phyloP scores from a whole-genome alignment of 1,140 invertebrate species.

The Cotesia vestalis region DNA sequence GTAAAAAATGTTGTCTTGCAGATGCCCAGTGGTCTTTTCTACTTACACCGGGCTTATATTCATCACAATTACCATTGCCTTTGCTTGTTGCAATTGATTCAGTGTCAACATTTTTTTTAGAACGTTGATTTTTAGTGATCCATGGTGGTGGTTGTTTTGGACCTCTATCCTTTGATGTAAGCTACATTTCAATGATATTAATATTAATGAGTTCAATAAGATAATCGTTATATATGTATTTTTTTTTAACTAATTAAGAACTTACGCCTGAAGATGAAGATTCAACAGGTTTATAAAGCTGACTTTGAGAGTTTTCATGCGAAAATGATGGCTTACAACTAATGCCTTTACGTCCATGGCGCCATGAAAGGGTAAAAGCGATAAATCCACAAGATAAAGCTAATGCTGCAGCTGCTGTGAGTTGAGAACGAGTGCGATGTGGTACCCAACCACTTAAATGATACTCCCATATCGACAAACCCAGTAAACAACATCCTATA shows the following conservation, averaged over 20 bases:
- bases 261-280: conserved; percentile 62
- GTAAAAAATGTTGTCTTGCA: conserved; percentile 58
- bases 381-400: conserved; percentile 60
- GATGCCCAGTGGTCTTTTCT: conserved; percentile 64
- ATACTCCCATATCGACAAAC: conserved; percentile 61
- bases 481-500: conserved; percentile 57
- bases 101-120: conserved; percentile 52
- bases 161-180: conserved; percentile 58
- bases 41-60: conserved; percentile 50
- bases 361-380: conserved; percentile 60
- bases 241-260: conserved; percentile 28
- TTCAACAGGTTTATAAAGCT: conserved; percentile 63
- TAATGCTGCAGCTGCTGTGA: conserved; percentile 57
- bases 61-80: conserved; percentile 49
- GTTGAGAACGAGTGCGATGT: conserved; percentile 58
- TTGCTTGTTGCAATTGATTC: conserved; percentile 57
- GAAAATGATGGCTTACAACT: conserved; percentile 52
- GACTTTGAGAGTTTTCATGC: conserved; percentile 54
- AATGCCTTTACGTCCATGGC: conserved; percentile 53
- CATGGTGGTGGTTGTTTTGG: conserved; percentile 56
- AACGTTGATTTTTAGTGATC: conserved; percentile 56
- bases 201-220: neutral
- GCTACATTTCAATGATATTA: conserved; percentile 42
- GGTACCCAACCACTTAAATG: conserved; percentile 62
- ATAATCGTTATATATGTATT: conserved; percentile 2